Evolutionary conservation across 2,113 vertebrate species (phyloP).

Genomic region (Leptocoma aspasia): DNA sequence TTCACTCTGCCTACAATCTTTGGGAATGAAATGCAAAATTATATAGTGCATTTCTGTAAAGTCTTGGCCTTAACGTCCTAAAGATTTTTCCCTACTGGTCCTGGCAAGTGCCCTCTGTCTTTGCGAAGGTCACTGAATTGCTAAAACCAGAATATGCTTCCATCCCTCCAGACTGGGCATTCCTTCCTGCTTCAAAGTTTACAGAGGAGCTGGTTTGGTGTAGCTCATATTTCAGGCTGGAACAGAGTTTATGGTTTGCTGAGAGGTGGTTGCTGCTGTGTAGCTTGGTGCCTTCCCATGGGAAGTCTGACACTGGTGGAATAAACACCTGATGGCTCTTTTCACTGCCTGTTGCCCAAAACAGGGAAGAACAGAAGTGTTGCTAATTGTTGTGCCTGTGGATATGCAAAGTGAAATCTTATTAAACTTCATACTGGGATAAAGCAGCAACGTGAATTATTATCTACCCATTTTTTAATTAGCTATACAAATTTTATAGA

Average conservation of each 20-base stretch:
- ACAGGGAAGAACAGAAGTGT: neutral
- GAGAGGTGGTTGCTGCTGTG: neutral
- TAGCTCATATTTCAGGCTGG: neutral
- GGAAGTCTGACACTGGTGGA: neutral
- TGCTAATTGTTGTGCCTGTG: neutral
- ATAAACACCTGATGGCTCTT: neutral
- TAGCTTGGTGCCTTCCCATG: neutral
- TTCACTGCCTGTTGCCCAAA: neutral
- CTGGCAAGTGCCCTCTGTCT: neutral
- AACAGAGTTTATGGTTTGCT: neutral
- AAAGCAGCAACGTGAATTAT: neutral
- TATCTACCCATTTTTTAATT: neutral
- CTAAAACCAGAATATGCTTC: neutral
- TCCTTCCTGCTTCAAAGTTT: neutral
- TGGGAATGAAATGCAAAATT: neutral
- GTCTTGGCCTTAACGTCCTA: neutral
- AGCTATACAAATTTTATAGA: neutral
- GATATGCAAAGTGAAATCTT: neutral
- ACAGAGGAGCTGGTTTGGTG: neutral
- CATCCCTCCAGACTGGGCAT: neutral
- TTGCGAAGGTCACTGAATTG: neutral
- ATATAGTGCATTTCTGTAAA: neutral
- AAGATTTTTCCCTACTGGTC: neutral
- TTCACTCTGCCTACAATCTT: neutral
- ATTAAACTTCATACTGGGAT: neutral